A percentile compares a stretch with the other conserved stretches of the same genome.
phyloP scores from a whole-genome alignment of 2,797 vertebrate species.

The Phrynocephalus vlangalii region DNA sequence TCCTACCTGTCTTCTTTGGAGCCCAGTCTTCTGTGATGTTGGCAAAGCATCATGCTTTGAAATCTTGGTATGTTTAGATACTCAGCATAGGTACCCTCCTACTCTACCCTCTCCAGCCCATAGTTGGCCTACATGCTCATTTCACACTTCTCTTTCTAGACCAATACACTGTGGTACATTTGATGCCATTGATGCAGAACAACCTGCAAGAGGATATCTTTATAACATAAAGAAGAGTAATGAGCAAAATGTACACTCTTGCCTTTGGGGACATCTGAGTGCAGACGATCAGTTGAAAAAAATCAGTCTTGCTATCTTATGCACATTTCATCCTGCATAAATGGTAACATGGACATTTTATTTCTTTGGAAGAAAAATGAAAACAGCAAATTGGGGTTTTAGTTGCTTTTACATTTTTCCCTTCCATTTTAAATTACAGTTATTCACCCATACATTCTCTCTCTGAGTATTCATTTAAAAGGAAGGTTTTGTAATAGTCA shows the following conservation, averaged over 20 bases:
- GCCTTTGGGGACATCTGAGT: background rate
- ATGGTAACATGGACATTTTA: conserved; percentile 29
- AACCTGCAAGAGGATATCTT: conserved; percentile 36
- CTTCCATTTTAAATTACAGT: conserved; percentile 79
- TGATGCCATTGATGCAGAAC: conserved; percentile 39
- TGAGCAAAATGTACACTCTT: conserved; percentile 4
- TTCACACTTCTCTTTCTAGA: background rate
- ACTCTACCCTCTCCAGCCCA: background rate
- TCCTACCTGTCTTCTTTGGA: background rate
- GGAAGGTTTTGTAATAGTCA: conserved; percentile 83
- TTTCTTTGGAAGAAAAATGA: conserved; percentile 67
- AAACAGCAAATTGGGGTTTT: conserved; percentile 56
- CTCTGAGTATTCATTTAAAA: conserved; percentile 80
- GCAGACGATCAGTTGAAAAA: conserved; percentile 18
- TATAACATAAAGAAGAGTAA: conserved; percentile 43
- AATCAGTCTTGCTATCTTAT: background rate
- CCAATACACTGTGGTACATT: background rate
- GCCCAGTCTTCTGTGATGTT: background rate
- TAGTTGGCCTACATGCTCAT: background rate
- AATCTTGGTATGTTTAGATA: background rate
- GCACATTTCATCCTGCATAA: conserved; percentile 48
- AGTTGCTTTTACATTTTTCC: conserved; percentile 72
- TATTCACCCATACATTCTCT: conserved; percentile 79
- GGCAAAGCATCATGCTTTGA: background rate
- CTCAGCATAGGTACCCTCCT: background rate